Evolutionary conservation across 1,140 invertebrate genomes (phyloP), one percentile per base, ranked within the genome.

Genomic region (Leguminivora glycinivorella): DNA sequence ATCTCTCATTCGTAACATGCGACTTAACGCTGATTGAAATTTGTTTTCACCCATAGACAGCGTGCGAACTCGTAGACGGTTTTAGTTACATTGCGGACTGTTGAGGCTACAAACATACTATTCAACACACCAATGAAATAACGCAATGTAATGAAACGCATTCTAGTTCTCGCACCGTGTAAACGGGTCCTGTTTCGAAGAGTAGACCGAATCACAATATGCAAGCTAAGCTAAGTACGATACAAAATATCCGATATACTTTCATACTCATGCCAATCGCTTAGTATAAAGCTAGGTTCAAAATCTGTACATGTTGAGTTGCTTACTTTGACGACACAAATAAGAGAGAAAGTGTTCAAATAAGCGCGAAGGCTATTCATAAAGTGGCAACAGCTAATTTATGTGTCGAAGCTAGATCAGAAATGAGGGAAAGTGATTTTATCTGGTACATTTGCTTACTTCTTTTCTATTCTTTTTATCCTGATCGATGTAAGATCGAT

Each of bases 221-320:
- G 58, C 58, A 63, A 63, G 58, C 58, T 63, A 63, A 63, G 58
- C 58, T 34, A 34, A 9, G 29, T 63, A 63, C 24, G 17, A 63
- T 63, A 63, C 58, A 19, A 63, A 63, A 26, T 60, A 25, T 60
- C 56, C n/a, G 58, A 34, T 52, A 22, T 22, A 52, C 47, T 52
- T 52, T 52, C 58, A 63, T 63, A 63, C 58, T 26, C 58, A 63
- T 63, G 58, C 58, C 29, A 63, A 26, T 63, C 58, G 58, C 58
- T 63, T 29, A 63, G 26, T 14, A 31, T 25, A 29, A 60, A 60
- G 58, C 58, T 60, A 60, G 26, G 31, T 60, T 5, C 6, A 60
- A 60, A 60, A 17, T 60, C 14, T 60, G 58, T 60, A 31, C 58
- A 63, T 17, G 26, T 63, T 29, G 26, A 63, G 6, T 14, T 60